A percentile compares a stretch with the other conserved stretches of the same genome.
These are phyloP conservation scores for Copidosoma aretas DNA, from an alignment of 2,888 invertebrate species.

Conservation along the genomic window DNA sequence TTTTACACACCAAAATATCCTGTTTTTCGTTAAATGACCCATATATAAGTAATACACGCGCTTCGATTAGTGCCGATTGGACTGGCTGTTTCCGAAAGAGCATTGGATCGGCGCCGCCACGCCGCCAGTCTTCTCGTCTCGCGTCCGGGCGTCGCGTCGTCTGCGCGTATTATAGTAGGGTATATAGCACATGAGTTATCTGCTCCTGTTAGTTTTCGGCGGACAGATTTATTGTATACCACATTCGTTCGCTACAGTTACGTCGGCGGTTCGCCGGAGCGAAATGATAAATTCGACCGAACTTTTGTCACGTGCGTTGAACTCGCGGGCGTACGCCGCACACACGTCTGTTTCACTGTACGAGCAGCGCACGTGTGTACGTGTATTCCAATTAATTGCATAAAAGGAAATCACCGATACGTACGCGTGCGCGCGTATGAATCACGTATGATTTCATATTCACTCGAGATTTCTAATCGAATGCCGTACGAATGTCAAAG, in stretches of 20 bases:
- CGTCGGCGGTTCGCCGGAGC: neutral
- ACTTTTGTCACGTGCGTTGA: neutral
- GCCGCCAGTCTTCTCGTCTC: neutral
- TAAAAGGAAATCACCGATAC: no score
- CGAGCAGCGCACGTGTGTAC: no score
- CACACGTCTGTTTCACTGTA: neutral
- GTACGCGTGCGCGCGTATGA: no score
- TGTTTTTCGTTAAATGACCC: no score
- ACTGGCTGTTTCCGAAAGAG: conserved; percentile 18
- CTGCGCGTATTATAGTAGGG: neutral
- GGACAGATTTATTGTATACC: neutral
- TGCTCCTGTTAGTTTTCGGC: neutral
- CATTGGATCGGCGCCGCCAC: neutral
- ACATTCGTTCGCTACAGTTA: neutral
- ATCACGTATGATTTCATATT: no score
- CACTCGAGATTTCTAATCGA: no score
- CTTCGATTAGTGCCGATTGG: conserved; percentile 14
- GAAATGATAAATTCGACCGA: neutral
- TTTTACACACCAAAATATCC: no score
- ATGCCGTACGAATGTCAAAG: no score
- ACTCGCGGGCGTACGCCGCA: no score
- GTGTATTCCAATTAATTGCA: no score
- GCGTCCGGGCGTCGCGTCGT: neutral
- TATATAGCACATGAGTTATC: neutral
- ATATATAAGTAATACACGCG: no score